phyloP scores from a whole-genome alignment of 2,113 vertebrate species.

The Colistium nudipinnis region DNA sequence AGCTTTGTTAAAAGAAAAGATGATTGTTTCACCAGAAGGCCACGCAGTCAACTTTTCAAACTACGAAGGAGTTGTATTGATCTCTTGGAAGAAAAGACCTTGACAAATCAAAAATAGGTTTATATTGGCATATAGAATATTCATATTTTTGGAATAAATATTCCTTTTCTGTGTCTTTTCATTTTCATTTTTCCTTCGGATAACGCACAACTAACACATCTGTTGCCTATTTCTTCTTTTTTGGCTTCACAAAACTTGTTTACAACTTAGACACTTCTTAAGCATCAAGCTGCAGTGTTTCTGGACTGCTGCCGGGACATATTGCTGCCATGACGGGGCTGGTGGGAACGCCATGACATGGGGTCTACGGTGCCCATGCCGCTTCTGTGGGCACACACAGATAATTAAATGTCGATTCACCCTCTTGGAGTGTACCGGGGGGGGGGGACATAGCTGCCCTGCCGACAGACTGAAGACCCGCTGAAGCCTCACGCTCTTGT shows the following conservation, averaged over 20 bases:
- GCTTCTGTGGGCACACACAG: conserved; percentile 58
- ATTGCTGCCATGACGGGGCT: conserved; percentile 17
- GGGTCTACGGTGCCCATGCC: conserved; percentile 54
- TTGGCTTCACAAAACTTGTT: not conserved
- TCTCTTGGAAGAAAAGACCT: conserved; percentile 37
- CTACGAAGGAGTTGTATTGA: conserved; percentile 49
- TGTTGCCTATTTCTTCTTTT: conserved; percentile 10
- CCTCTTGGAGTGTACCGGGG: conserved; percentile 55
- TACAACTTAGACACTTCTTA: not conserved
- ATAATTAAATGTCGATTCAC: conserved; percentile 78
- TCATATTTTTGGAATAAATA: conserved; percentile 37
- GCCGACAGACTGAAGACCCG: conserved; percentile 72
- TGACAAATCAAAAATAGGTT: conserved; percentile 38
- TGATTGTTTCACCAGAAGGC: conserved; percentile 54
- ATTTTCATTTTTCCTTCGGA: conserved; percentile 22
- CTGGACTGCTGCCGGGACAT: conserved; percentile 8
- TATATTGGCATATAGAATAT: conserved; percentile 16
- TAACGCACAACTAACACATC: conserved; percentile 16
- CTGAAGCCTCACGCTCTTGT: conserved; percentile 56
- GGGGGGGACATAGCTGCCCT: conserved; percentile 66
- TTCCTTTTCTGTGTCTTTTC: not conserved
- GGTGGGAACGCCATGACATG: conserved; percentile 42
- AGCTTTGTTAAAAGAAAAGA: conserved; percentile 63
- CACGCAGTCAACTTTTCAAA: conserved; percentile 57
- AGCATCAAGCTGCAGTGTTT: conserved; percentile 3